A percentile compares a stretch with the other conserved stretches of the same genome.
Evolutionary conservation across 2,113 vertebrate species (phyloP).

Genomic region (human): GRCh38 chr6:38441501-38442000

Average conservation of each 20-base stretch:
- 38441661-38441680: no score
- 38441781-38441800: constrained; percentile 4
- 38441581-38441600: no score
- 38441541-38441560: no score
- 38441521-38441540: no score
- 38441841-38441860: constrained; percentile 1
- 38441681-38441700: no score
- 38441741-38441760: neutral
- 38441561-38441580: no score
- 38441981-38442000: neutral
- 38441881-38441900: neutral
- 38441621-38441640: no score
- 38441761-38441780: neutral
- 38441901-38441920: neutral
- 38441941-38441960: neutral
- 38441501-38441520: no score
- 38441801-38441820: neutral
- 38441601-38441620: no score
- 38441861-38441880: neutral
- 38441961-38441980: neutral
- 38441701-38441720: neutral
- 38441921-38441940: neutral
- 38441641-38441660: no score
- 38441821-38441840: neutral
- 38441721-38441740: neutral